Base-by-base conservation (phyloP, 2,888 invertebrate species). In the Siphonodentalium dalli region DNA sequence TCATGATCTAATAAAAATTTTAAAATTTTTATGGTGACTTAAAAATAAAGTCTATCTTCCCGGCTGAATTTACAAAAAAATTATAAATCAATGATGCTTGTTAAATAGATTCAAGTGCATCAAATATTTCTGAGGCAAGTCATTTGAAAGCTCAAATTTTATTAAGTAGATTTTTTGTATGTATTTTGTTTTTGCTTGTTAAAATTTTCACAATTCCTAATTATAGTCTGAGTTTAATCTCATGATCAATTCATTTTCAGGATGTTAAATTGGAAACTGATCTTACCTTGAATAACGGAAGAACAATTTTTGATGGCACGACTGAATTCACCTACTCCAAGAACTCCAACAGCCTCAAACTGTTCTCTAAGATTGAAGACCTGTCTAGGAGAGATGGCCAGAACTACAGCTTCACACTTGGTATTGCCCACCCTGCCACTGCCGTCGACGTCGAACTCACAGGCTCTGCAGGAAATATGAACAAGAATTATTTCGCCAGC, bases 381-480 rank as follows among this genome's bases (percentile, higher is more conserved):
- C 53, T 47, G 24, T 41, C 62, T n/a, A 35, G 21, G n/a, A 37
- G 42, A 11, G 35, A 26, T 11, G 28, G 42, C 18, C 23, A 40
- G 34, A 58, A 58, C 39, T 55, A 51, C 52, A 59, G 33, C 24
- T 20, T 54, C 13, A 18, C 18, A 18, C n/a, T 59, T 3, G 50
- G 41, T 9, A 21, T 66, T 2, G 37, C 53, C 9, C 69, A 70
- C 34, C 66, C 66, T 9, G 41, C 40, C 40, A 63, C 58, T 41
- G 34, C 52, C n/a, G 45, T 61, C 4, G 68, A 70, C 51, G 34
- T 65, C 9, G 23, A 52, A 33, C 29, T 62, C 27, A 54, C 40
- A 8, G 47, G 50, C 8, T 49, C 55, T 26, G 20, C 47, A 24
- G 53, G 53, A 11, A 48, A 52, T 44, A 40, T 35, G 35, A 29